Conservation (phyloP, 2,888 invertebrate species). For the Synergus umbraculus region DNA sequence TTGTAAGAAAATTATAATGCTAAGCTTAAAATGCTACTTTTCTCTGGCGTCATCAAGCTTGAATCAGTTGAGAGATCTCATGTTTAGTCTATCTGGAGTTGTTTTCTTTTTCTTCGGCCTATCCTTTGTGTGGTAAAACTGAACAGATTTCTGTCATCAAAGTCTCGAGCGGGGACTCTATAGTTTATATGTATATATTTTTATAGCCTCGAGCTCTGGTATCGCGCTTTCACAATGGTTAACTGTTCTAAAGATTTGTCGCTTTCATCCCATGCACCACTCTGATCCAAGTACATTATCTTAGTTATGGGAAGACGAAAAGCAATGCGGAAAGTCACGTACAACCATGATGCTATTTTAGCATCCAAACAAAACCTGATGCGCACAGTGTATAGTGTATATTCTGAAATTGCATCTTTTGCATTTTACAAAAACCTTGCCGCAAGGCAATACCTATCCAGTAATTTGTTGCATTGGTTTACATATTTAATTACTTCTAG, state of each 20-base stretch:
- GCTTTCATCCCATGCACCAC: slow-evolving; percentile 47
- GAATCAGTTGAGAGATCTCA: slow-evolving; percentile 19
- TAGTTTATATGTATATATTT: slow-evolving; percentile 10
- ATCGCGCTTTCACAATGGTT: slow-evolving; percentile 66
- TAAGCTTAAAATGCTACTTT: not conserved
- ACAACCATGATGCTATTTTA: slow-evolving; percentile 62
- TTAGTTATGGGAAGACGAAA: slow-evolving; percentile 44
- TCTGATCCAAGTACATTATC: not conserved
- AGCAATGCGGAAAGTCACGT: slow-evolving; percentile 64
- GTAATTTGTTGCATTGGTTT: not conserved
- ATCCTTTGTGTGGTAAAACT: slow-evolving; percentile 38
- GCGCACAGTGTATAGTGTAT: slow-evolving; percentile 48
- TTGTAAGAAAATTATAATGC: not conserved
- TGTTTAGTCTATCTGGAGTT: slow-evolving; percentile 42
- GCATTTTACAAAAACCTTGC: not conserved
- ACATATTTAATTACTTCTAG: not conserved
- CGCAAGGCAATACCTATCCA: not conserved
- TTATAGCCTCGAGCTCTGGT: slow-evolving; percentile 33
- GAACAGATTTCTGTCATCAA: slow-evolving; percentile 44
- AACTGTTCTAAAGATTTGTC: slow-evolving; percentile 67
- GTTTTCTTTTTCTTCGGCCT: slow-evolving; percentile 36
- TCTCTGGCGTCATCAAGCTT: slow-evolving; percentile 2
- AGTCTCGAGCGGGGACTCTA: slow-evolving; percentile 31
- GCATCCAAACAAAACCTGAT: slow-evolving; percentile 56
- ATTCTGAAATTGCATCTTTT: not conserved